Base-by-base conservation (phyloP, 1,140 invertebrate species). In the Popillia japonica region DNA sequence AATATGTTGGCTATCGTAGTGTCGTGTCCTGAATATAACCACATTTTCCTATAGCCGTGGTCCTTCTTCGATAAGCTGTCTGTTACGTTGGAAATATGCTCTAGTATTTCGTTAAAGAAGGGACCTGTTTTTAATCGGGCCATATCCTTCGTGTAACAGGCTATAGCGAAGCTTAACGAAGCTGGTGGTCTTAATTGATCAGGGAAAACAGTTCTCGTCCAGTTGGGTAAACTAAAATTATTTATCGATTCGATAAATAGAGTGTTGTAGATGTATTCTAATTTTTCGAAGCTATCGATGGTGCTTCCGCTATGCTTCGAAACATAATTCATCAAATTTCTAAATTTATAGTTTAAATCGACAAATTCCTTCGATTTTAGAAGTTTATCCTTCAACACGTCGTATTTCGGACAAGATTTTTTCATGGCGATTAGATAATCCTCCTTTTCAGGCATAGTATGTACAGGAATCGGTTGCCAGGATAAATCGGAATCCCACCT, bases 401-500 rank as follows among this genome's bases (percentile, higher is more conserved):
- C 85, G 82, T 93, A 95, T 75, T 88, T 89, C 0, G 90, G 88
- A 85, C 95, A 96, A 17, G 88, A 87, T 79, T 91, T 92, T 83
- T 93, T 92, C 83, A 84, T 86, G 2, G 82, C 80, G 34, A 86
- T 55, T 11, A 96, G 84, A 79, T 90, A 83, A 88, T 97, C 95
- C 23, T 90, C 78, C 0, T 87, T 81, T 84, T 92, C 89, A 0
- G 94, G 93, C 20, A 89, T 82, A 0, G 96, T 95, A 81, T 97
- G 95, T 9, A 98, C 90, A 0, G 96, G 95, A 82, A 98, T 94
- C 0, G 96, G 96, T 86, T 97, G 96, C 96, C 96, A 98, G 10
- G 87, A 82, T 0, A 97, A 85, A 3, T 90, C 79, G 0, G 82
- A 77, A 84, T 96, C 91, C 94, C 95, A 97, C 3, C 91, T 78